These are phyloP conservation scores for Perizoma affinitatum DNA, from an alignment of 2,888 invertebrate genomes.

Conservation along the genomic window DNA sequence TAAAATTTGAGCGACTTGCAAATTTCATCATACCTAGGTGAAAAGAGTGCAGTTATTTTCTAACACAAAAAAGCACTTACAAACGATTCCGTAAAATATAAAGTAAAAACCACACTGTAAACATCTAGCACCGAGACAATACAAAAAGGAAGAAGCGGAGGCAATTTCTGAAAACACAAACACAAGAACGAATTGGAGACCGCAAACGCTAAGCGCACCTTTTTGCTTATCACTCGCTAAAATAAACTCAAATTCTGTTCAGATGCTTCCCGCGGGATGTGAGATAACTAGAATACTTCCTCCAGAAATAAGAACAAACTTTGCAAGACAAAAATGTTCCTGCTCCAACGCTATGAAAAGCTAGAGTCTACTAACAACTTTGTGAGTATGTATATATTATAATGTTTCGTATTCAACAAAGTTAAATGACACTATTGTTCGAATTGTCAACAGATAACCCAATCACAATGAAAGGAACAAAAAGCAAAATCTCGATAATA, in stretches of 20 bases:
- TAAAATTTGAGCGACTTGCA: no score
- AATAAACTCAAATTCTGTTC: slow-evolving; percentile 33
- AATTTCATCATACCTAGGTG: no score
- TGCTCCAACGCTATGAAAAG: slow-evolving; percentile 1
- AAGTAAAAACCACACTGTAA: slow-evolving; percentile 22
- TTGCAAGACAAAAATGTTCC: slow-evolving; percentile 19
- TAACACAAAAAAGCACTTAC: slow-evolving; percentile 21
- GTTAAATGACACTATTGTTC: slow-evolving; percentile 6
- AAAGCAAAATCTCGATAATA: slow-evolving; percentile 9
- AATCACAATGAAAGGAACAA: slow-evolving; percentile 1
- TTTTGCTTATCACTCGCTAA: slow-evolving; percentile 34
- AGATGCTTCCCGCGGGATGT: slow-evolving; percentile 31
- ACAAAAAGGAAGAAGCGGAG: slow-evolving; percentile 27
- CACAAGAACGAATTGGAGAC: slow-evolving; percentile 33
- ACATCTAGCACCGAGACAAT: slow-evolving; percentile 26
- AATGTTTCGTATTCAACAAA: not conserved
- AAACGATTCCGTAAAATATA: slow-evolving; percentile 18
- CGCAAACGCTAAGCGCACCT: slow-evolving; percentile 32
- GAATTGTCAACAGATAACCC: slow-evolving; percentile 2
- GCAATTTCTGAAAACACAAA: slow-evolving; percentile 31
- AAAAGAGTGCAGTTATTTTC: slow-evolving; percentile 5
- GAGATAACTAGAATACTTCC: slow-evolving; percentile 29
- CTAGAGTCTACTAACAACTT: not conserved
- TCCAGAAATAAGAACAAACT: slow-evolving; percentile 22
- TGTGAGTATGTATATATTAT: not conserved